Evolutionary conservation across 1,140 invertebrate genomes (phyloP).

Genomic region (Bombus pyrosoma): DNA sequence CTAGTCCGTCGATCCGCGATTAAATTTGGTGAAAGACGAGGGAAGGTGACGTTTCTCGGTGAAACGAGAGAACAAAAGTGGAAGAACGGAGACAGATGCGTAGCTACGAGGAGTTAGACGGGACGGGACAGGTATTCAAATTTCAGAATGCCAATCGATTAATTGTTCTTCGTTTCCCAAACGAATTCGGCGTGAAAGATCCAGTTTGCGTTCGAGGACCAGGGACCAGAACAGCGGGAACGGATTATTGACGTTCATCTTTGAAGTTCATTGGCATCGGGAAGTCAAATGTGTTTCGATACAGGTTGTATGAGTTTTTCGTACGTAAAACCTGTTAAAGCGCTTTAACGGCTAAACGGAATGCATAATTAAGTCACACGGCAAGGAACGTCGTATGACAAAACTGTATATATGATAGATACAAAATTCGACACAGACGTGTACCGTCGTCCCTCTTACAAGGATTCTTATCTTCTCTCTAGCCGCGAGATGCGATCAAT

Average conservation of each 20-base stretch:
- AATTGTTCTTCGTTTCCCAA: conserved; percentile 40
- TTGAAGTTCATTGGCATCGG: conserved; percentile 42
- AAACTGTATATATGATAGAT: neutral
- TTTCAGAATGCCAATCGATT: conserved; percentile 43
- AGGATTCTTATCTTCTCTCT: neutral
- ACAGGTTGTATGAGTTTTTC: conserved; percentile 23
- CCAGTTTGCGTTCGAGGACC: neutral
- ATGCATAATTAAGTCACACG: conserved; percentile 32
- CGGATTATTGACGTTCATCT: conserved; percentile 15
- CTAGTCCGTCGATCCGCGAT: neutral
- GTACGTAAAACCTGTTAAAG: conserved; percentile 25
- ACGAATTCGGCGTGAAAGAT: neutral
- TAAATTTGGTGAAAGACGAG: neutral
- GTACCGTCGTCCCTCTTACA: neutral
- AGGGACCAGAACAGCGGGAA: neutral
- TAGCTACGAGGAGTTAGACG: neutral
- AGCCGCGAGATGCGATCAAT: too few relatives aligned
- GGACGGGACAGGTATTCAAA: conserved; percentile 56
- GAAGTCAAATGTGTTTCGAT: conserved; percentile 6
- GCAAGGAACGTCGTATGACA: neutral
- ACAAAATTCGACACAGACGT: neutral
- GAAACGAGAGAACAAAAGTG: neutral
- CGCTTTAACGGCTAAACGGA: conserved; percentile 22
- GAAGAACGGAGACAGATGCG: neutral
- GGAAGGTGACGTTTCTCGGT: too few relatives aligned